Base-by-base conservation (phyloP, 2,888 invertebrate genomes). In the Acrobasis consociella region DNA sequence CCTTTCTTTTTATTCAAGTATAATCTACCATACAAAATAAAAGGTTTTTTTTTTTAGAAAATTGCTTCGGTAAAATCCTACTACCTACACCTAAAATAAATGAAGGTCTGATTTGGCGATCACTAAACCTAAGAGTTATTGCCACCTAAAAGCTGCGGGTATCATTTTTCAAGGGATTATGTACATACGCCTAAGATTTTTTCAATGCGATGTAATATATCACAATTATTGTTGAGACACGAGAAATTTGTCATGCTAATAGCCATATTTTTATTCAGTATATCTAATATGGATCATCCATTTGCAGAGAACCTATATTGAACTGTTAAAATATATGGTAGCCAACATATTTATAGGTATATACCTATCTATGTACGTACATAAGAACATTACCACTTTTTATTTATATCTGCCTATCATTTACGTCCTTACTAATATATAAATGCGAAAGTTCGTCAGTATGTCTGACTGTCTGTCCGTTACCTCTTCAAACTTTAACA, bases 41-140 rank as follows among this genome's bases (percentile, higher is more conserved):
- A n/a, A n/a, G n/a, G n/a, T n/a, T n/a, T n/a, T n/a, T n/a, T n/a
- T n/a, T n/a, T n/a, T n/a, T n/a, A n/a, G n/a, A n/a, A n/a, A n/a
- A n/a, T n/a, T 31, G 31, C 31, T 31, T 31, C 31, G 31, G 31
- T 53, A 15, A 38, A n/a, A 38, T 53, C n/a, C n/a, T n/a, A n/a
- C n/a, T n/a, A n/a, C n/a, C n/a, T n/a, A n/a, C n/a, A n/a, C n/a
- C n/a, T 53, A 15, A 38, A n/a, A 38, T 53, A 53, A 53, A 53
- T 53, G 15, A 38, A 53, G 38, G 53, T 38, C 53, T 53, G 38
- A 53, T 38, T 53, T 38, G 1, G 38, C 8, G 53, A 53, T 37
- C 53, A 37, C 38, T 53, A 53, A 53, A 15, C 53, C 53, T 53
- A 11, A 53, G 53, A 53, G 16, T 53, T 38, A 53, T 53, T 38